These are phyloP conservation scores for Caenorhabditis virilis DNA, from an alignment of 2,888 invertebrate species.

Conservation along the genomic window DNA sequence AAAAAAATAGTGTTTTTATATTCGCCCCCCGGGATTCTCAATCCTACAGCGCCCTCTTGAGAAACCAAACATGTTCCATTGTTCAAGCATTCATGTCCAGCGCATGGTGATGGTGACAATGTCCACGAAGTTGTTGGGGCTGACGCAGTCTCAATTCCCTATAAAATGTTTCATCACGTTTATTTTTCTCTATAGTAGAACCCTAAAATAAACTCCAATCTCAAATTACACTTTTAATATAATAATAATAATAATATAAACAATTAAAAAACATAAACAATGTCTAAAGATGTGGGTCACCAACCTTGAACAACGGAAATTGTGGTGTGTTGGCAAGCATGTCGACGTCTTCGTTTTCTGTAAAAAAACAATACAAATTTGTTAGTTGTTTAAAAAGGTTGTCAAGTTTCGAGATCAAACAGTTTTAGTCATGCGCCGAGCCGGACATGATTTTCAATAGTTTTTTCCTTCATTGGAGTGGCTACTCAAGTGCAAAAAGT, in stretches of 20 bases:
- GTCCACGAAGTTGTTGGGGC: slow-evolving; percentile 30
- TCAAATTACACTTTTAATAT: background rate
- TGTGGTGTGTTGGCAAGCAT: slow-evolving; percentile 41
- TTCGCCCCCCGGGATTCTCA: slow-evolving; percentile 34
- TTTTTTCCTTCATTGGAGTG: too few species aligned
- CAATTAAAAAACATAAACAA: too few species aligned
- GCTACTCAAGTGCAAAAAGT: slow-evolving; percentile 38
- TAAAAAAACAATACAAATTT: background rate
- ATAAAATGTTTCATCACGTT: too few species aligned
- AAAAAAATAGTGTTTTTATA: background rate
- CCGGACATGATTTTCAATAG: too few species aligned
- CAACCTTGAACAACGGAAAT: slow-evolving; percentile 41
- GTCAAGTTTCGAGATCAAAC: too few species aligned
- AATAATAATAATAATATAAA: too few species aligned
- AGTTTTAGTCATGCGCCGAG: too few species aligned
- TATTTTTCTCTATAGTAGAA: too few species aligned
- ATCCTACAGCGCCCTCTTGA: slow-evolving; percentile 39
- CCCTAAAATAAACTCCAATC: background rate
- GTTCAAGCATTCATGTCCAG: slow-evolving; percentile 51
- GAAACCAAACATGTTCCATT: slow-evolving; percentile 61
- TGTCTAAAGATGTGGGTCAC: too few species aligned
- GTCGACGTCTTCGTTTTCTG: slow-evolving; percentile 39
- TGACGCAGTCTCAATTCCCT: slow-evolving; percentile 29
- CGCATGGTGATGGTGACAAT: slow-evolving; percentile 49
- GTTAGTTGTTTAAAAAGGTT: too few species aligned